phyloP scores from a whole-genome alignment of 53 echinoderm and acorn worm species.

The Patiria pectinifera region DNA sequence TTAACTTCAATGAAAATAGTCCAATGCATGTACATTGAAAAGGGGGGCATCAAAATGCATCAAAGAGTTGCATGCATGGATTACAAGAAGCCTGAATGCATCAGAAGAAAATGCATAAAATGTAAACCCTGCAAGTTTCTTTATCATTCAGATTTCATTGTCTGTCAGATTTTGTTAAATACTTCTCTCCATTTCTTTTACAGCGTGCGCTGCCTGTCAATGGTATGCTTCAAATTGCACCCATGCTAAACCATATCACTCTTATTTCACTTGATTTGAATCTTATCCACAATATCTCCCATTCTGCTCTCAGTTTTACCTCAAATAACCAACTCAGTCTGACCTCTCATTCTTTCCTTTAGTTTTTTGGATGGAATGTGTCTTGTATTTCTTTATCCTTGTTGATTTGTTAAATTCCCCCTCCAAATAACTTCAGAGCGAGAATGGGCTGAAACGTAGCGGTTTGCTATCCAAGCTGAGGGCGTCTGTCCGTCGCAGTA shows the following conservation, averaged over 20 bases:
- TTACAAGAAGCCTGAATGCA: neutral
- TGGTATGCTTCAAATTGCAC: slow-evolving; percentile 29
- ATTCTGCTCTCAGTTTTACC: slow-evolving; percentile 27
- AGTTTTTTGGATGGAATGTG: slow-evolving; percentile 49
- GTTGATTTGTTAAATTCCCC: slow-evolving; percentile 64
- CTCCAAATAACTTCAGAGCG: slow-evolving; percentile 91
- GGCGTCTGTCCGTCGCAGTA: slow-evolving; percentile 96
- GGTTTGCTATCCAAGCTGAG: slow-evolving; percentile 97
- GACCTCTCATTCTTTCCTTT: slow-evolving; percentile 23
- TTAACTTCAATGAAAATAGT: neutral
- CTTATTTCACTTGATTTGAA: neutral
- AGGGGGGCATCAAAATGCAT: neutral
- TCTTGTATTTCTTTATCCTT: slow-evolving; percentile 57
- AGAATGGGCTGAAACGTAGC: slow-evolving; percentile 97
- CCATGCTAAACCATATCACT: neutral
- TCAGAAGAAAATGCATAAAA: neutral
- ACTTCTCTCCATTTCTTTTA: neutral
- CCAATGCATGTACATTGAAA: neutral
- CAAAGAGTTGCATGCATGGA: neutral
- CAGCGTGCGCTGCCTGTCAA: slow-evolving; percentile 40
- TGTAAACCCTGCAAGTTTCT: slow-evolving; percentile 51
- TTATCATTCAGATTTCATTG: slow-evolving; percentile 23
- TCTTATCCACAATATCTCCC: slow-evolving; percentile 11
- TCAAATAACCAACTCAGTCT: slow-evolving; percentile 3
- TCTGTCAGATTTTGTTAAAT: slow-evolving; percentile 22